These are phyloP conservation scores for Galeruca laticollis DNA, from an alignment of 2,888 invertebrate species.

Conservation along the genomic window DNA sequence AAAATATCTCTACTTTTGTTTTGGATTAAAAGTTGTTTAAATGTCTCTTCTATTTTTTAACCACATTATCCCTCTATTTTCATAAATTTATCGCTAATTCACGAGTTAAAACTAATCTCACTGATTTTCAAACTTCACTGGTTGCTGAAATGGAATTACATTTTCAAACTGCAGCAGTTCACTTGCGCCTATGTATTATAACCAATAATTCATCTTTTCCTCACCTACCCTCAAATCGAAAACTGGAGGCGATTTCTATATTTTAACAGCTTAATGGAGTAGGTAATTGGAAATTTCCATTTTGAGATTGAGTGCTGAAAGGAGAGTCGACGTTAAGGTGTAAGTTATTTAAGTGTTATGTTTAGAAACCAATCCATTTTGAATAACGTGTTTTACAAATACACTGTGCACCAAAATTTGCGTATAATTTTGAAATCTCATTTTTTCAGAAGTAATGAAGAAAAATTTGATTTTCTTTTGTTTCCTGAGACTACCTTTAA, in stretches of 20 bases:
- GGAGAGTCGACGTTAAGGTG: slow-evolving; percentile 19
- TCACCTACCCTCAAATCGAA: not conserved
- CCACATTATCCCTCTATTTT: too few relatives aligned
- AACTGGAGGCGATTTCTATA: slow-evolving; percentile 29
- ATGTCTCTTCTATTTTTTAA: too few relatives aligned
- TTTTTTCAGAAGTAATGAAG: too few relatives aligned
- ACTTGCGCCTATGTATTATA: not conserved
- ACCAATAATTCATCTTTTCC: not conserved
- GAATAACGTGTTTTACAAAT: not conserved
- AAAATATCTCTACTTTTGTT: too few relatives aligned
- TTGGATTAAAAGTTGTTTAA: too few relatives aligned
- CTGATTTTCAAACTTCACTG: not conserved
- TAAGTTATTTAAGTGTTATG: slow-evolving; percentile 29
- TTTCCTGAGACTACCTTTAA: too few relatives aligned
- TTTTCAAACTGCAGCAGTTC: not conserved
- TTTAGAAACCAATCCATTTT: slow-evolving; percentile 8
- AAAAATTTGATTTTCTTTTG: too few relatives aligned
- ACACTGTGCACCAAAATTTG: not conserved
- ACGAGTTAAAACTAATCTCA: too few relatives aligned
- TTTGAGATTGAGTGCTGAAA: slow-evolving; percentile 30
- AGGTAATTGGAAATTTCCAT: slow-evolving; percentile 38
- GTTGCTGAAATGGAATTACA: not conserved
- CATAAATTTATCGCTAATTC: too few relatives aligned
- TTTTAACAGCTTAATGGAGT: slow-evolving; percentile 36
- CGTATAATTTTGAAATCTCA: too few relatives aligned